Percentiles rank a stretch among this genome's conserved stretches.
These are phyloP conservation scores for Mechanitis mazaeus DNA, from an alignment of 2,888 invertebrate genomes.

Conservation along the genomic window DNA sequence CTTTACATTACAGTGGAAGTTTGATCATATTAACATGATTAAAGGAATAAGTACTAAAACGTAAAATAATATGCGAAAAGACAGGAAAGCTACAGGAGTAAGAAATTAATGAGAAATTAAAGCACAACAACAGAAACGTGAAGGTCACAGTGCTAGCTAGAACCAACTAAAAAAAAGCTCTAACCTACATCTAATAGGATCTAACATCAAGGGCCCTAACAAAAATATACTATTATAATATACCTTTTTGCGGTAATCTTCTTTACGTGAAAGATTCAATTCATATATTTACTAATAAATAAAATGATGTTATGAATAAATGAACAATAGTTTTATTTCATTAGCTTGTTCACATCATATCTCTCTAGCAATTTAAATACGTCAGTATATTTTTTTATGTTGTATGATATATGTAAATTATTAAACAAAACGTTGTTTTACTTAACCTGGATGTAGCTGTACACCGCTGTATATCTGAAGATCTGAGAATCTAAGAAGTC, in stretches of 20 bases:
- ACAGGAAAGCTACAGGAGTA: slow-evolving; percentile 59
- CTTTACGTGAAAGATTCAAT: neutral
- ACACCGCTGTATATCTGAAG: too few species aligned
- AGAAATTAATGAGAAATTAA: slow-evolving; percentile 53
- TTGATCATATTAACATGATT: neutral
- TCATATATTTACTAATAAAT: too few species aligned
- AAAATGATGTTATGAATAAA: too few species aligned
- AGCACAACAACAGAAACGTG: slow-evolving; percentile 64
- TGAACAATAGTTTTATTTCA: too few species aligned
- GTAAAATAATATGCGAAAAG: slow-evolving; percentile 11
- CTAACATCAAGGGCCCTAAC: slow-evolving; percentile 51
- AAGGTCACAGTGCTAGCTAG: slow-evolving; percentile 71
- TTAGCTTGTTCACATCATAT: too few species aligned
- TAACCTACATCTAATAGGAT: slow-evolving; percentile 67
- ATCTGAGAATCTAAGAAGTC: too few species aligned
- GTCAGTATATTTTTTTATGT: too few species aligned
- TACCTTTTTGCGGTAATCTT: neutral
- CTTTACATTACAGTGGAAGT: too few species aligned
- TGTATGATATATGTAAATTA: too few species aligned
- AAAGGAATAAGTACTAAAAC: slow-evolving; percentile 14
- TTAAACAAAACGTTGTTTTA: too few species aligned
- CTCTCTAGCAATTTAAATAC: too few species aligned
- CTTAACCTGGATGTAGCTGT: too few species aligned
- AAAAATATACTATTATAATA: neutral
- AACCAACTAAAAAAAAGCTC: slow-evolving; percentile 66